Evolutionary conservation across 2,888 invertebrate genomes (phyloP), one percentile per base, ranked within the genome.

Genomic region (Calliopum simillimum): DNA sequence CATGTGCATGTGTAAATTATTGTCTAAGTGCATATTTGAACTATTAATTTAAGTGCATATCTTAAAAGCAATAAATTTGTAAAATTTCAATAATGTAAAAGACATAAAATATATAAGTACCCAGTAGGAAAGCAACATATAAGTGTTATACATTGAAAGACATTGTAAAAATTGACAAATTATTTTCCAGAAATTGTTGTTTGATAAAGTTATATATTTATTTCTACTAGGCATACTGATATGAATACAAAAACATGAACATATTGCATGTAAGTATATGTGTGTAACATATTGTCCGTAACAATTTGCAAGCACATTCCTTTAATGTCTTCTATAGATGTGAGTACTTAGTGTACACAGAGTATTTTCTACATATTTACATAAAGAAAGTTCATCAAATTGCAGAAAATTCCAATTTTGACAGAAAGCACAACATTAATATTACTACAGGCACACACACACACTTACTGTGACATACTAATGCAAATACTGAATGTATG

Each of bases 61-160:
- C n/a, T 21, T 16, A 16, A 49, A 12, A 16, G 13, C 5, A 49
- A 49, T 49, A 51, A 51, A 51, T 51, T 51, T n/a, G 14, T 16
- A 51, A 51, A 51, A 51, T 51, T 51, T 51, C 51, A 51, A 51
- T 51, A 51, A 51, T 51, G 19, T 21, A 4, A 51, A 33, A 33
- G 1, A 14, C 51, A 51, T n/a, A 5, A 49, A 16, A 16, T 16
- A 12, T 49, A 12, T 13, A n/a, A n/a, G 13, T 49, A 19, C n/a
- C 13, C 16, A 19, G 49, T 19, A 11, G 14, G n/a, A 51, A 21
- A 51, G 19, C 51, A 21, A 16, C 3, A 11, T 19, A 16, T 11
- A 21, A n/a, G 51, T 2, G 51, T n/a, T 3, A 13, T 19, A 16
- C 21, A n/a, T n/a, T 21, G 16, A 55, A 33, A 8, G 33, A 4